phyloP scores from a whole-genome alignment of 2,888 invertebrate genomes.

The Ptychoptera contaminata region DNA sequence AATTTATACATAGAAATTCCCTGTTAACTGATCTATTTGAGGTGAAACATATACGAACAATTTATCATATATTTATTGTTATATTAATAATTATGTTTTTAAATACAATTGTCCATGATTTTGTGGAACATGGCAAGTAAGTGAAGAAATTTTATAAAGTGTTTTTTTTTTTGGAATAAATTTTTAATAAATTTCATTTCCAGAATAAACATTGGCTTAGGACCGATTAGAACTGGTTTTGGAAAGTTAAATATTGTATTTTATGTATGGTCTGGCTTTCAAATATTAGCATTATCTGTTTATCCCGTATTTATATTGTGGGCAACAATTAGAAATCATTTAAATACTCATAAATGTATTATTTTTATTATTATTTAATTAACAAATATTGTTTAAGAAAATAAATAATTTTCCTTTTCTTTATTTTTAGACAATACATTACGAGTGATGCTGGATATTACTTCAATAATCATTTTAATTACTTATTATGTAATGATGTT shows the following conservation, averaged over 20 bases:
- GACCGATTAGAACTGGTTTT: constrained; percentile 41
- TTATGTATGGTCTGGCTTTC: constrained; percentile 37
- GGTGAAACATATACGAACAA: constrained; percentile 53
- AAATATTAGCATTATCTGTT: constrained; percentile 27
- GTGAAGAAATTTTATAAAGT: neutral
- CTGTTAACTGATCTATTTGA: constrained; percentile 57
- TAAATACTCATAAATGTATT: no score
- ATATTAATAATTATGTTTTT: constrained; percentile 52
- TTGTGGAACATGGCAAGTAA: constrained; percentile 55
- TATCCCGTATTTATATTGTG: constrained; percentile 34
- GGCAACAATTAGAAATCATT: constrained; percentile 20
- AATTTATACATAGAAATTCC: constrained; percentile 49
- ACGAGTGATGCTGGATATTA: neutral
- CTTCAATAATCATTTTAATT: constrained; percentile 2
- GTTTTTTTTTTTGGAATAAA: no score
- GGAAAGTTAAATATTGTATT: constrained; percentile 41
- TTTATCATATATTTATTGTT: constrained; percentile 63
- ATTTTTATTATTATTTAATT: no score
- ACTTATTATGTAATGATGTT: constrained; percentile 9
- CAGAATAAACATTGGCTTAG: constrained; percentile 40
- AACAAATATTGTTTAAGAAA: constrained; percentile 14
- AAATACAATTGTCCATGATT: constrained; percentile 50
- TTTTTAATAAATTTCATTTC: constrained; percentile 10
- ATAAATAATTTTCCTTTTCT: constrained; percentile 9
- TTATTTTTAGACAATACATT: no score